Evolutionary conservation across 2,888 invertebrate genomes (phyloP).

Genomic region (Zhuqinia jingwanae): DNA sequence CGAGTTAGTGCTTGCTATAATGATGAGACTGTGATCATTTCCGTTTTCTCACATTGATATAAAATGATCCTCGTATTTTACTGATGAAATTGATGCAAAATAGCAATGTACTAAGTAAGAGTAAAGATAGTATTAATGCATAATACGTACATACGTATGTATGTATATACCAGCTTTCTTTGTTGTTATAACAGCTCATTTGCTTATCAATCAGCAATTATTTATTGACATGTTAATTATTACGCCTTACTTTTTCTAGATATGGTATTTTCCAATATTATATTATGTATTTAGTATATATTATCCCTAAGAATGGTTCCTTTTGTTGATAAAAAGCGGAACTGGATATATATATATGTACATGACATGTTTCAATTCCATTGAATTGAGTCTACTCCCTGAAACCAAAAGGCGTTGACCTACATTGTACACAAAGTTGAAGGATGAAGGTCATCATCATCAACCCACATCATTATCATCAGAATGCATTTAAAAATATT

Average conservation of each 20-base stretch:
- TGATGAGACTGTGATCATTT: conserved; percentile 75
- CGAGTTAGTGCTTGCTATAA: conserved; percentile 56
- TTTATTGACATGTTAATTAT: no score
- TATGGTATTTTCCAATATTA: no score
- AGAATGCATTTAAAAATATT: background rate
- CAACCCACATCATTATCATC: background rate
- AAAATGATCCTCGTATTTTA: conserved; percentile 70
- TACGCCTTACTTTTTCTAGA: no score
- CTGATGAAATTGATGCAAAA: conserved; percentile 11
- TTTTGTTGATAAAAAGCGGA: background rate
- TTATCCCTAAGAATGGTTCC: no score
- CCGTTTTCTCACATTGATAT: conserved; percentile 79
- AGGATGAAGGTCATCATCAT: conserved; percentile 53
- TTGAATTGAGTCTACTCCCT: background rate
- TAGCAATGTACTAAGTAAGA: background rate
- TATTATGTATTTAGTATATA: no score
- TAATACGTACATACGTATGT: background rate
- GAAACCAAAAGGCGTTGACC: conserved; percentile 52
- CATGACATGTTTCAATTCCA: background rate
- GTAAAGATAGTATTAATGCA: no score
- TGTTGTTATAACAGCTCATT: background rate
- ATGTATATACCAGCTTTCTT: background rate
- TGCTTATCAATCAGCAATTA: no score
- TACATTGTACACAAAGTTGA: conserved; percentile 28
- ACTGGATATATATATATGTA: conserved; percentile 33